Percentiles rank a stretch among this genome's conserved stretches.
Conservation (phyloP, 2,797 vertebrate species). For the Acridotheres tristis region DNA sequence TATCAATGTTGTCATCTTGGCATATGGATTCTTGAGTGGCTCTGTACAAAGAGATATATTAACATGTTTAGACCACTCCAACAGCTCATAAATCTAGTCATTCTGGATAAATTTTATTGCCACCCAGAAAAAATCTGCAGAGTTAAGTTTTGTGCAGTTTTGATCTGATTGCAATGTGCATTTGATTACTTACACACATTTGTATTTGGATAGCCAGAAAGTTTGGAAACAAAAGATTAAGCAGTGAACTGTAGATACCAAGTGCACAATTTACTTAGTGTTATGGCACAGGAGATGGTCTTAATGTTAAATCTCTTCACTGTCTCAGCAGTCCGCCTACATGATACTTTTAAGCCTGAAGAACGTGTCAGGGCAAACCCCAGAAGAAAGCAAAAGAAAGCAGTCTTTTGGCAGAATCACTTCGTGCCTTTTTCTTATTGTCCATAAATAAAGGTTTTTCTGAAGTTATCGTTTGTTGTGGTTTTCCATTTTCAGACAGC, state of each 20-base stretch:
- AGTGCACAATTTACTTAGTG: neutral
- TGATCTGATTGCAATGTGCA: neutral
- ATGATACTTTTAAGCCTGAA: neutral
- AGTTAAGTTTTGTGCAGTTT: neutral
- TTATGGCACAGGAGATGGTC: neutral
- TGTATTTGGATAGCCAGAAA: neutral
- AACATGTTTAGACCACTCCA: neutral
- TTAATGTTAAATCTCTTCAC: neutral
- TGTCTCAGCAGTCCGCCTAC: neutral
- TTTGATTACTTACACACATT: neutral
- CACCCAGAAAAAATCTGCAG: rapidly evolving
- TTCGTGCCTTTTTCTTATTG: neutral
- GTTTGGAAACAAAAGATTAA: neutral
- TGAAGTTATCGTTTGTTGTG: neutral
- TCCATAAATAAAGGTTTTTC: neutral
- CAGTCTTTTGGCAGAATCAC: neutral
- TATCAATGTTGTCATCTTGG: neutral
- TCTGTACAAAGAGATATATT: neutral
- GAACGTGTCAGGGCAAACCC: neutral
- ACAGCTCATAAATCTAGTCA: neutral
- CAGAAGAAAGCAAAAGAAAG: neutral
- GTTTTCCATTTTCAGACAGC: neutral
- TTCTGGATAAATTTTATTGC: neutral
- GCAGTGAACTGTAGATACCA: neutral
- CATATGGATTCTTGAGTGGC: neutral